phyloP scores from a whole-genome alignment of 1,140 invertebrate genomes.

The Drosophila leontia region DNA sequence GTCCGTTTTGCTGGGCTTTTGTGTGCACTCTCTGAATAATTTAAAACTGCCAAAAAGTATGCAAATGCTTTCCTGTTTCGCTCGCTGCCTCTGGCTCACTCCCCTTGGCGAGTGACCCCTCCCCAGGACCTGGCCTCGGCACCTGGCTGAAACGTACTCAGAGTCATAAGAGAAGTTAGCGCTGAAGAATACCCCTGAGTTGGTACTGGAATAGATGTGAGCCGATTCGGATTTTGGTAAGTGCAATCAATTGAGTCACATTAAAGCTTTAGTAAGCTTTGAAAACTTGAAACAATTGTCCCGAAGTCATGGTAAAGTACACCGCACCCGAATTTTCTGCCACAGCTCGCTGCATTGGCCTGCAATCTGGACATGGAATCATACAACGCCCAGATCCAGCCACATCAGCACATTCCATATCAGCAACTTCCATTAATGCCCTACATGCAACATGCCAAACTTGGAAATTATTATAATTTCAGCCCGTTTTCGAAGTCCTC shows the following conservation, averaged over 20 bases:
- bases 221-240: neutral
- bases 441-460: conserved; percentile 43
- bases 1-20: conserved; percentile 55
- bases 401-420: conserved; percentile 19
- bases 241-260: neutral
- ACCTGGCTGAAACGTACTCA: conserved; percentile 20
- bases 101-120: conserved; percentile 1
- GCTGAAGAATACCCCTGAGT: neutral
- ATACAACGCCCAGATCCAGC: conserved; percentile 21
- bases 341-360: neutral
- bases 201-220: neutral
- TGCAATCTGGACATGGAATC: conserved; percentile 36
- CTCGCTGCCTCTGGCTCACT: conserved; percentile 2
- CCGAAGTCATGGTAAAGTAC: neutral
- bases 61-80: conserved; percentile 57
- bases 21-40: conserved; percentile 75
- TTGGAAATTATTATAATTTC: conserved; percentile 35
- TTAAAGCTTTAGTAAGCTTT: no score
- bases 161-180: neutral
- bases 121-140: neutral
- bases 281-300: neutral
- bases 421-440: conserved; percentile 30
- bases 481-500: neutral
- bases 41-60: conserved; percentile 79
- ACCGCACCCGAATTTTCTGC: neutral